Evolutionary conservation across 2,113 vertebrate genomes (phyloP), one percentile per base, ranked within the genome.

Genomic region (Aplodontia rufa): DNA sequence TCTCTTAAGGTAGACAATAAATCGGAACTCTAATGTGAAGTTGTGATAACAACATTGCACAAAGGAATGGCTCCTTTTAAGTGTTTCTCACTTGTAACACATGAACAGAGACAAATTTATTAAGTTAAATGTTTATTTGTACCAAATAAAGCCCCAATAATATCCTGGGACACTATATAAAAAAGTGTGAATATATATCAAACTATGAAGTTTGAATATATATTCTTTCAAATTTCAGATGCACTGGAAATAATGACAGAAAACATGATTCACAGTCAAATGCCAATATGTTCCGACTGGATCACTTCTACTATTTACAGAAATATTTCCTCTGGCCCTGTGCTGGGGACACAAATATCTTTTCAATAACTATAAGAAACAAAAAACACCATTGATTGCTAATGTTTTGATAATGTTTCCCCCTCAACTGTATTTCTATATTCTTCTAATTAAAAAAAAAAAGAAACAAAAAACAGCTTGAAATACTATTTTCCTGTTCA

Each of bases 101-200:
- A 87, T 75, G 78, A 69, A 90, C 58, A 55, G 26, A 82, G 30
- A 94, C 45, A 75, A 47, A 93, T 45, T 75, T 55, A 71, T 62
- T 90, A 90, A 66, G 71, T 90, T 72, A 91, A 94, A 80, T 89
- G 26, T 5, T 91, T 92, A 45, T 94, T 92, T 95, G 86, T 88
- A 49, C 35, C 71, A 95, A 90, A 64, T 92, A 90, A 97, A 97
- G n/a, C 0, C 42, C 92, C 93, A 76, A 58, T 62, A 86, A 76
- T 28, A 78, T 74, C 49, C n/a, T 66, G 17, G 24, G 85, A 8
- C 8, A 51, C 14, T 32, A 0, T 40, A 83, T 32, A 84, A 85
- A 81, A 6, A 64, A 72, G 6, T 58, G 45, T 88, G n/a, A 90
- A 26, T 55, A 95, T 10, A 37, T 28, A 90, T 83, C n/a, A n/a